Evolutionary conservation across 2,113 vertebrate genomes (phyloP), one percentile per base, ranked within the genome.

Genomic region (Dissostichus mawsoni): DNA sequence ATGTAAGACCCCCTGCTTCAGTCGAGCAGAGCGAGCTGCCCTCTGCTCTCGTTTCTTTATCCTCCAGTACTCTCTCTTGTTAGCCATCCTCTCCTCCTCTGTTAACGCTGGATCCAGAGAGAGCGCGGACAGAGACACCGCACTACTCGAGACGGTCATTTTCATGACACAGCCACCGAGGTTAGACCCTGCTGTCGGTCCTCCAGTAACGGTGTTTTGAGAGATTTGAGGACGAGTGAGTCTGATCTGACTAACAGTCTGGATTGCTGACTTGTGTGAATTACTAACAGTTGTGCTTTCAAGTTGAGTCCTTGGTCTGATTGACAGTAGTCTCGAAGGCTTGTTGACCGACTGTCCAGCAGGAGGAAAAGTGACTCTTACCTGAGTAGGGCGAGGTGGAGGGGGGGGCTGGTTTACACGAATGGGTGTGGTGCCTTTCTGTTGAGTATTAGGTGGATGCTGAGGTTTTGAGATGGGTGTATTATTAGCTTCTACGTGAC

Each of bases 41-140:
- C 94, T 83, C 87, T 95, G 94, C 85, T 95, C 92, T 0, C 94
- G 90, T 51, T 95, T 95, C 82, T 94, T 95, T 23, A 93, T 69
- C 73, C 94, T 92, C 92, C 94, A 94, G 76, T 95, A 94, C 75
- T 95, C 93, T 44, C 92, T 91, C 80, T 93, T 94, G 55, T 82
- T 93, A 0, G 84, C 89, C 86, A 94, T 90, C 73, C 76, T 92
- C 66, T 93, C 90, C 66, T 95, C 93, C 51, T 93, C 90, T 0
- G 84, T 89, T 50, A 90, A 18, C 8, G 41, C 56, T 0, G 83
- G 56, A 1, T 90, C 82, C 16, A 82, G 7, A 70, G 3, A 76
- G 10, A 36, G 17, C 0, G 14, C 51, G 0, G 73, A 66, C 0
- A 56, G 51, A 0, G 86, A 16, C 0, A 63, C 25, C 0, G 9